A percentile compares a stretch with the other conserved stretches of the same genome.
These are phyloP conservation scores for Ceyx melanurus DNA, from an alignment of 2,113 vertebrate species.

Conservation along the genomic window DNA sequence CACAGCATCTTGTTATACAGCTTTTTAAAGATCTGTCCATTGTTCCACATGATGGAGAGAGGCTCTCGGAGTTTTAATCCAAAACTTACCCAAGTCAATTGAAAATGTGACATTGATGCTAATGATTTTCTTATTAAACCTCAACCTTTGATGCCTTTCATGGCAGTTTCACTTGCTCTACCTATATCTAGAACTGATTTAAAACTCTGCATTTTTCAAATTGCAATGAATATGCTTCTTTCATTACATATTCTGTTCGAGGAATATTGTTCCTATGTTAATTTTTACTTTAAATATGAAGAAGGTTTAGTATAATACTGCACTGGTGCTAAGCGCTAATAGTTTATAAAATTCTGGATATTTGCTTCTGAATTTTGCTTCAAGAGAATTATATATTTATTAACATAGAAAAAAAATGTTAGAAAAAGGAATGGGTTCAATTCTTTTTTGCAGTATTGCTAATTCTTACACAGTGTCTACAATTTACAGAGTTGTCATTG, in stretches of 20 bases:
- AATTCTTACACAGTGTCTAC: not conserved
- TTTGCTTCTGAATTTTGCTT: not conserved
- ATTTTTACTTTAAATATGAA: not conserved
- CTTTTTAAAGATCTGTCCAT: not conserved
- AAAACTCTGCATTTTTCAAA: not conserved
- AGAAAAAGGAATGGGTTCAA: not conserved
- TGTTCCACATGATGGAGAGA: not conserved
- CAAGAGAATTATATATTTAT: not conserved
- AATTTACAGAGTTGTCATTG: not conserved
- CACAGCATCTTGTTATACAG: not conserved
- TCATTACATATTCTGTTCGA: not conserved
- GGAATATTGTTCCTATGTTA: not conserved
- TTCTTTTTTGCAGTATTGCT: not conserved
- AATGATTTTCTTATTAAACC: not conserved
- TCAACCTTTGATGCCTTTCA: not conserved
- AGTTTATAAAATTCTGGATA: not conserved
- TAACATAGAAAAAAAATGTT: not conserved
- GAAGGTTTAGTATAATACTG: not conserved
- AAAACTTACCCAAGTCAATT: not conserved
- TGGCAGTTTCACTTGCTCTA: not conserved
- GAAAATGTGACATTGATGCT: not conserved
- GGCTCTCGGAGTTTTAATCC: not conserved
- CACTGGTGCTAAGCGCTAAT: not conserved
- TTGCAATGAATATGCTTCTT: not conserved
- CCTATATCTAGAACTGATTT: not conserved